These are phyloP conservation scores for Holcopasites calliopsidis DNA, from an alignment of 1,140 invertebrate species.

Conservation along the genomic window DNA sequence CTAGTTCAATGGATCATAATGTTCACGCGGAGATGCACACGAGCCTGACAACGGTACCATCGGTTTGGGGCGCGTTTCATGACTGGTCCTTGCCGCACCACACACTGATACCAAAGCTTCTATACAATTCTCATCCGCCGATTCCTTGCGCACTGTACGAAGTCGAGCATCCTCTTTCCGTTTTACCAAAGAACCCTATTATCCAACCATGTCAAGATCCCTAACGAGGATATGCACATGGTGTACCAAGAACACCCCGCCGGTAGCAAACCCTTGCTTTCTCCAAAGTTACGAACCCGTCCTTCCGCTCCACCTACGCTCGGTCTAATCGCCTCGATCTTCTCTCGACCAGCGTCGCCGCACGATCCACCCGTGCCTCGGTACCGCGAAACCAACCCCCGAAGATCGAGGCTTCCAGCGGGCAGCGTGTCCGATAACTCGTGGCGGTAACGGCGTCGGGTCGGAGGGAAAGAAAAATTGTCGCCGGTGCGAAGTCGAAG, in stretches of 20 bases:
- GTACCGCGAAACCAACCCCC: too few relatives aligned
- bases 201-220: too few relatives aligned
- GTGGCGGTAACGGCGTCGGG: constrained; percentile 21
- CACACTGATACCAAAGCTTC: neutral
- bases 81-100: neutral
- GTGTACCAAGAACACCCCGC: too few relatives aligned
- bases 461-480: constrained; percentile 27
- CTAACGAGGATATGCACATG: too few relatives aligned
- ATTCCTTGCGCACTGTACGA: neutral
- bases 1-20: neutral
- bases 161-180: neutral
- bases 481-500: constrained; percentile 40
- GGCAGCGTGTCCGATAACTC: neutral
- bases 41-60: constrained; percentile 2
- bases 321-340: too few relatives aligned
- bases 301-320: neutral
- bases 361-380: too few relatives aligned
- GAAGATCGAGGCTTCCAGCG: neutral
- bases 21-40: neutral
- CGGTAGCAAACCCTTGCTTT: too few relatives aligned
- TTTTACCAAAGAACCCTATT: neutral
- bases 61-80: neutral
- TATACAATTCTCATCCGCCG: too few relatives aligned
- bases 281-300: too few relatives aligned
- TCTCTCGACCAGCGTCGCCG: too few relatives aligned